A percentile compares a stretch with the other conserved stretches of the same genome.
Conservation (phyloP, 2,797 vertebrate species). For the Parambassis ranga region DNA sequence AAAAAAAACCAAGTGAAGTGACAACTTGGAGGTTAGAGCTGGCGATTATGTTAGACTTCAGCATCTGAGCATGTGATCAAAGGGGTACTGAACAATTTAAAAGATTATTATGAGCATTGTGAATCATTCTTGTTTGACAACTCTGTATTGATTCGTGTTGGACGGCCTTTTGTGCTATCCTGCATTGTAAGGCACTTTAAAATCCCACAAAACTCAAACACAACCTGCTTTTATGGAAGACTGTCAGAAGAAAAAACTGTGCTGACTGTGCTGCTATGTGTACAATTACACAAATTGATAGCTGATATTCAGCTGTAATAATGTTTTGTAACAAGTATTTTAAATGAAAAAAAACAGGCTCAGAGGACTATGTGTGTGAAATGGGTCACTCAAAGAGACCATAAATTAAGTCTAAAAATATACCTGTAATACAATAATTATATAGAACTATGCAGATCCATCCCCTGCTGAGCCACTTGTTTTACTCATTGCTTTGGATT, state of each 20-base stretch:
- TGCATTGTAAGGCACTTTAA: not conserved
- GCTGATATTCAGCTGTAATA: too few relatives aligned
- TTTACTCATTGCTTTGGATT: too few relatives aligned
- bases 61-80: slow-evolving; percentile 31
- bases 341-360: too few relatives aligned
- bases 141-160: slow-evolving; percentile 37
- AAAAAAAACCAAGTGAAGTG: slow-evolving; percentile 20
- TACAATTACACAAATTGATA: too few relatives aligned
- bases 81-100: slow-evolving; percentile 31
- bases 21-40: slow-evolving; percentile 26
- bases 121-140: slow-evolving; percentile 46
- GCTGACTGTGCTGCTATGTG: too few relatives aligned
- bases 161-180: slow-evolving; percentile 6
- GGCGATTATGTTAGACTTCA: slow-evolving; percentile 30
- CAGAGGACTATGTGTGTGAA: too few relatives aligned
- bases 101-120: slow-evolving; percentile 26
- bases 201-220: not conserved
- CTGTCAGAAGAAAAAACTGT: not conserved
- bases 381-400: too few relatives aligned
- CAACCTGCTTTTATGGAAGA: not conserved
- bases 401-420: too few relatives aligned
- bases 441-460: too few relatives aligned
- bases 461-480: too few relatives aligned
- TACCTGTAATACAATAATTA: too few relatives aligned
- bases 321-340: too few relatives aligned